phyloP scores from a whole-genome alignment of 2,888 invertebrate genomes.

The Cotesia congregata region DNA sequence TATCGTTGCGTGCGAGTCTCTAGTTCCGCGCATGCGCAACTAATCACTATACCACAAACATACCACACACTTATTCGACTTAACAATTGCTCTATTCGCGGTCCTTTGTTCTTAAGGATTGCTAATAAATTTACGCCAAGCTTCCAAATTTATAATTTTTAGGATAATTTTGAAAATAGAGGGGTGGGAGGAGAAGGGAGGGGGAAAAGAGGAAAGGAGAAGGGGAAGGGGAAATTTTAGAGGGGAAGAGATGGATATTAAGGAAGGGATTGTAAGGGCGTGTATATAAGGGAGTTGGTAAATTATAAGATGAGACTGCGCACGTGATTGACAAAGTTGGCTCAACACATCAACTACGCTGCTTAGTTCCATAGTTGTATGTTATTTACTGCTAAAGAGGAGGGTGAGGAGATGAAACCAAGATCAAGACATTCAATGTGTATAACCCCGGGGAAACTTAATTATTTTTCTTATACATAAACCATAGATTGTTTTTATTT shows the following conservation, averaged over 20 bases:
- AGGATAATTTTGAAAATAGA: background rate
- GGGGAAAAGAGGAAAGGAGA: background rate
- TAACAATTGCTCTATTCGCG: slow-evolving; percentile 31
- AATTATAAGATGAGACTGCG: slow-evolving; percentile 1
- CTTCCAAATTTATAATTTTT: slow-evolving; percentile 16
- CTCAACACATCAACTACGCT: slow-evolving; percentile 1
- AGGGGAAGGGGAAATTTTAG: too few species aligned
- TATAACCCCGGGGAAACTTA: background rate
- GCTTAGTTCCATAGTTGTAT: slow-evolving; percentile 1
- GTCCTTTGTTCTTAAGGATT: slow-evolving; percentile 39
- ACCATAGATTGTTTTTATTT: background rate
- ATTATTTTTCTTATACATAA: background rate
- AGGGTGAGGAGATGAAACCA: background rate
- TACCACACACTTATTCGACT: slow-evolving; percentile 38
- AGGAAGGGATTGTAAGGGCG: background rate
- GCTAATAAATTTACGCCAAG: slow-evolving; percentile 31
- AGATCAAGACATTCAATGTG: slow-evolving; percentile 1
- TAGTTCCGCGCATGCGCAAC: too few species aligned
- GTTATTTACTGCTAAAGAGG: background rate
- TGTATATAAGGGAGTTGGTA: slow-evolving; percentile 1
- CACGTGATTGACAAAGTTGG: slow-evolving; percentile 1
- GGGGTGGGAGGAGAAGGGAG: background rate
- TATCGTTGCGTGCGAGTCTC: too few species aligned
- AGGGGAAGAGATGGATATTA: background rate
- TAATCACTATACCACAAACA: background rate